A percentile compares a stretch with the other conserved stretches of the same genome.
Evolutionary conservation across 1,140 invertebrate genomes (phyloP).

Genomic region (Drosophila novamexicana): DNA sequence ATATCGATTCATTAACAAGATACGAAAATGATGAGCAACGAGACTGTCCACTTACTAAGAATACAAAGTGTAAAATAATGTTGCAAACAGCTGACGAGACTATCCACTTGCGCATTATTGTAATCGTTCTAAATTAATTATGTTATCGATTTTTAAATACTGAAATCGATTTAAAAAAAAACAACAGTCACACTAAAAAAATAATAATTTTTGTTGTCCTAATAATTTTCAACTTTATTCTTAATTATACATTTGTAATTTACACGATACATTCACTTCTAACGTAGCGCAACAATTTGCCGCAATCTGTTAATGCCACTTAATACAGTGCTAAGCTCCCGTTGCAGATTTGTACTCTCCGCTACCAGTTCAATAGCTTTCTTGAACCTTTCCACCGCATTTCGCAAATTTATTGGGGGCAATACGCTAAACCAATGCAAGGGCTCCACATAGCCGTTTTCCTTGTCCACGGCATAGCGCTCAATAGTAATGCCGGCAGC

Average conservation of each 20-base stretch:
- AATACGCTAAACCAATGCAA: slow-evolving; percentile 90
- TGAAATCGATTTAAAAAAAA: slow-evolving; percentile 9
- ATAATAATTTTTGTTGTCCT: neutral
- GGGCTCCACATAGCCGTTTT: slow-evolving; percentile 85
- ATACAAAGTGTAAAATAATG: slow-evolving; percentile 8
- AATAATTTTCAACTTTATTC: slow-evolving; percentile 41
- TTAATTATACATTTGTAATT: slow-evolving; percentile 29
- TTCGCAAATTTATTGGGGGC: slow-evolving; percentile 87
- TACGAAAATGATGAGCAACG: slow-evolving; percentile 53
- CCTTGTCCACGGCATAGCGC: slow-evolving; percentile 62
- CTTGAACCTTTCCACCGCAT: slow-evolving; percentile 87
- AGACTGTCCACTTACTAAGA: slow-evolving; percentile 34
- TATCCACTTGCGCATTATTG: slow-evolving; percentile 25
- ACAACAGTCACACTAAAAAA: neutral
- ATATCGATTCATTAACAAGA: slow-evolving; percentile 44
- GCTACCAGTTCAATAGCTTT: slow-evolving; percentile 86
- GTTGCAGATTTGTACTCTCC: slow-evolving; percentile 87
- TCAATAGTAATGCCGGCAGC: slow-evolving; percentile 33
- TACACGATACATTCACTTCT: slow-evolving; percentile 1
- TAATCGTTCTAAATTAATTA: slow-evolving; percentile 30
- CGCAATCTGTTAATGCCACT: slow-evolving; percentile 53
- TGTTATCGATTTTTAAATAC: slow-evolving; percentile 17
- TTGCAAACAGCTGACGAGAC: slow-evolving; percentile 28
- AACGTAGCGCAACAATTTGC: slow-evolving; percentile 11
- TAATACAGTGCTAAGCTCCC: slow-evolving; percentile 80